These are phyloP conservation scores for Pogonomyrmex californicus DNA, from an alignment of 1,140 invertebrate species.

Conservation along the genomic window DNA sequence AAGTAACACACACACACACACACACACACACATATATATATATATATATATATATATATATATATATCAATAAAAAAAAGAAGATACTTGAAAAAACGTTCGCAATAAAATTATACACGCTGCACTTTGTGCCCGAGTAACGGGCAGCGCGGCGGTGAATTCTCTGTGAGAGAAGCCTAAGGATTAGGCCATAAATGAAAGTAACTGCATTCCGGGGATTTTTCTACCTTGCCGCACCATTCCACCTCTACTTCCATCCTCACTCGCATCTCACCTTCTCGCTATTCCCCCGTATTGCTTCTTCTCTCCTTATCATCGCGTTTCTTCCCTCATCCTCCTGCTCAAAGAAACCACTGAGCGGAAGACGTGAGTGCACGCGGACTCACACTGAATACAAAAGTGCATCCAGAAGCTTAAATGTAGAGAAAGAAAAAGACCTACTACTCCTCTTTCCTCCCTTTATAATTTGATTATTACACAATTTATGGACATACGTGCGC, in stretches of 20 bases:
- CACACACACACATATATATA: no score
- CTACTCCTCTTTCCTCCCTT: not conserved
- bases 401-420: not conserved
- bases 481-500: not conserved
- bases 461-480: not conserved
- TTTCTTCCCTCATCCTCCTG: not conserved
- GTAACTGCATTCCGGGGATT: constrained; percentile 79
- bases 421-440: not conserved
- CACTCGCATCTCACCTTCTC: constrained; percentile 31
- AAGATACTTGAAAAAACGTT: not conserved
- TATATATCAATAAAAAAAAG: not conserved
- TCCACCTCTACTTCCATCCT: constrained; percentile 58
- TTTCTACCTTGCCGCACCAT: constrained; percentile 71
- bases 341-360: constrained; percentile 34
- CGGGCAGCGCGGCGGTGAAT: constrained; percentile 50
- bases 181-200: constrained; percentile 81
- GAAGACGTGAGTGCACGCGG: constrained; percentile 1
- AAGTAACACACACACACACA: not conserved
- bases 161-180: constrained; percentile 61
- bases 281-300: not conserved
- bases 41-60: no score
- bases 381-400: constrained; percentile 26
- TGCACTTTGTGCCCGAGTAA: constrained; percentile 45
- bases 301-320: constrained; percentile 7
- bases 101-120: not conserved